These are phyloP conservation scores for Lamellibrachia luymesi DNA, from an alignment of 1,140 invertebrate genomes.

Conservation along the genomic window DNA sequence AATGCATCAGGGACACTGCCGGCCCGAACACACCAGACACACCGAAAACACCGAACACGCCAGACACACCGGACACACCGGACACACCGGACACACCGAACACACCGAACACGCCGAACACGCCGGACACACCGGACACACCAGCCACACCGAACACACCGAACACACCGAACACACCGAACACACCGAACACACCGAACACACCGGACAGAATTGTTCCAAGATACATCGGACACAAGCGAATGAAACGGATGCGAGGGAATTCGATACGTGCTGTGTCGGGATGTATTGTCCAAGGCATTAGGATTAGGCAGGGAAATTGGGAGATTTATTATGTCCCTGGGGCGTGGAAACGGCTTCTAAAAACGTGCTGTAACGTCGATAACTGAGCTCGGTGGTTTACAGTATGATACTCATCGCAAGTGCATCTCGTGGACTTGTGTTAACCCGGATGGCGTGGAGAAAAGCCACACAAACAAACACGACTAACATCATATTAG, in stretches of 20 bases:
- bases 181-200: not conserved
- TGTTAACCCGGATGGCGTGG: not conserved
- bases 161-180: no score
- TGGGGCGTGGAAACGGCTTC: not conserved
- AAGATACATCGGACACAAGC: not conserved
- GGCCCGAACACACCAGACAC: not conserved
- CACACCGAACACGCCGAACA: not conserved
- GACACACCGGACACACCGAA: not conserved
- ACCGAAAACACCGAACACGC: not conserved
- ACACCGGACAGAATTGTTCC: not conserved
- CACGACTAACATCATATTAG: no score
- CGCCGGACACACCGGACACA: no score
- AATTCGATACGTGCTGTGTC: not conserved
- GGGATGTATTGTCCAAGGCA: not conserved
- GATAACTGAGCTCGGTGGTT: not conserved
- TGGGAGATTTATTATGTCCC: not conserved
- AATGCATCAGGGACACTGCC: not conserved
- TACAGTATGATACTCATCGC: not conserved
- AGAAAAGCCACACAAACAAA: no score
- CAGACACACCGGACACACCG: no score
- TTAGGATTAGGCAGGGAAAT: not conserved
- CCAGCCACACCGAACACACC: not conserved
- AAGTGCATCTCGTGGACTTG: not conserved
- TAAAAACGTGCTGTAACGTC: not conserved
- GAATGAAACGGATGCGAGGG: not conserved